Conservation (phyloP, 2,113 vertebrate species). For the Halichoerus grypus region DNA sequence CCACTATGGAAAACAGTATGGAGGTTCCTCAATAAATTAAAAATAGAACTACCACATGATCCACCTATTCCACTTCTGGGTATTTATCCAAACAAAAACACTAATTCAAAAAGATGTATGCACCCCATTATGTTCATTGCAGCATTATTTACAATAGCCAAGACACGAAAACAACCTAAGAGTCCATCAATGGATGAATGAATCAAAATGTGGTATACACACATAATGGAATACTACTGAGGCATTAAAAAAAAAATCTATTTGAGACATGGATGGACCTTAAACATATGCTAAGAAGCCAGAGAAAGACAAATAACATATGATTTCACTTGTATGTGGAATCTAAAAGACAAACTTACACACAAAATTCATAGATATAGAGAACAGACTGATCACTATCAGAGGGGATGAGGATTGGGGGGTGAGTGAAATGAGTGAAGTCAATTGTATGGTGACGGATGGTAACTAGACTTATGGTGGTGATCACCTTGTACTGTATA, state of each 20-base stretch:
- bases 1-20: not conserved
- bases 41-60: not conserved
- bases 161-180: not conserved
- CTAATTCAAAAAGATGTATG: not conserved
- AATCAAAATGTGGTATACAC: not conserved
- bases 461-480: not conserved
- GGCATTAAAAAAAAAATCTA: not conserved
- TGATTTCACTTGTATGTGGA: not conserved
- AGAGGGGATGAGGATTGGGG: not conserved
- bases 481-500: not conserved
- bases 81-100: not conserved
- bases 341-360: not conserved
- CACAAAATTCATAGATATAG: not conserved
- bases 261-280: not conserved
- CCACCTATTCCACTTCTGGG: not conserved
- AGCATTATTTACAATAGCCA: not conserved
- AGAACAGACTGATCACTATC: not conserved
- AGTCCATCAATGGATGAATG: not conserved
- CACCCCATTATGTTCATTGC: not conserved
- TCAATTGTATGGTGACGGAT: not conserved
- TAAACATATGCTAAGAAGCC: not conserved
- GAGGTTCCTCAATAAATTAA: not conserved
- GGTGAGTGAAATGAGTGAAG: not conserved
- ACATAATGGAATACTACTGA: not conserved
- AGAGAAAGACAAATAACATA: not conserved